Evolutionary conservation across 2,888 invertebrate species (phyloP).

Genomic region (Cybosia mesomella): DNA sequence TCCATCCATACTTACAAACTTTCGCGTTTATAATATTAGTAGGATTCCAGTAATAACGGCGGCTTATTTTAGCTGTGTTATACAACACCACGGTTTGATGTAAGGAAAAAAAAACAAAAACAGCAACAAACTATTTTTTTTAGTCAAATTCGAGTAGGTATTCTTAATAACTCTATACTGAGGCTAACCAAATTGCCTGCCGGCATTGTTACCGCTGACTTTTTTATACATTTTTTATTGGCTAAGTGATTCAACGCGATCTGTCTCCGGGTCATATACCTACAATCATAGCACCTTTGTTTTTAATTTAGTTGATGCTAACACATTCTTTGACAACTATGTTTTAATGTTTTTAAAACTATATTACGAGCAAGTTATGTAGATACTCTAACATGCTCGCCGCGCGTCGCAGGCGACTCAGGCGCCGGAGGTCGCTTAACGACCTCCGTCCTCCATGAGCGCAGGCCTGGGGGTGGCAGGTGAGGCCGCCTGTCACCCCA

Average conservation of each 20-base stretch:
- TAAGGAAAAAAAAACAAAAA: conserved; percentile 3
- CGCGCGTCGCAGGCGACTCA: too few species aligned
- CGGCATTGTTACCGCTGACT: conserved; percentile 42
- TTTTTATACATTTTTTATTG: conserved; percentile 58
- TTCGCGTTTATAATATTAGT: too few species aligned
- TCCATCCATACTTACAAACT: too few species aligned
- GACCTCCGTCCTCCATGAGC: too few species aligned
- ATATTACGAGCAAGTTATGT: neutral
- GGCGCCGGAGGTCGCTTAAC: too few species aligned
- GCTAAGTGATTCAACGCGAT: conserved; percentile 68
- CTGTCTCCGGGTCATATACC: conserved; percentile 74
- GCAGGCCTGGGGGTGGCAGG: too few species aligned
- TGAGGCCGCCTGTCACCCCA: too few species aligned
- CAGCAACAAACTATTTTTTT: neutral
- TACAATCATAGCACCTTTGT: conserved; percentile 49
- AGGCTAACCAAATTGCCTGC: conserved; percentile 51
- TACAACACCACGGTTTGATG: neutral
- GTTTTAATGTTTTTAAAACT: conserved; percentile 30
- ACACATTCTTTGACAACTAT: conserved; percentile 40
- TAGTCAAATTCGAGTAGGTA: neutral
- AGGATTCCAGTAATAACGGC: neutral
- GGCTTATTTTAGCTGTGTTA: neutral
- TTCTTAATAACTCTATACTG: conserved; percentile 44
- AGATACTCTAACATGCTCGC: too few species aligned
- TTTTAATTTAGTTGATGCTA: conserved; percentile 34